Base-by-base conservation (phyloP, 2,888 invertebrate species). In the Zootermopsis nevadensis region DNA sequence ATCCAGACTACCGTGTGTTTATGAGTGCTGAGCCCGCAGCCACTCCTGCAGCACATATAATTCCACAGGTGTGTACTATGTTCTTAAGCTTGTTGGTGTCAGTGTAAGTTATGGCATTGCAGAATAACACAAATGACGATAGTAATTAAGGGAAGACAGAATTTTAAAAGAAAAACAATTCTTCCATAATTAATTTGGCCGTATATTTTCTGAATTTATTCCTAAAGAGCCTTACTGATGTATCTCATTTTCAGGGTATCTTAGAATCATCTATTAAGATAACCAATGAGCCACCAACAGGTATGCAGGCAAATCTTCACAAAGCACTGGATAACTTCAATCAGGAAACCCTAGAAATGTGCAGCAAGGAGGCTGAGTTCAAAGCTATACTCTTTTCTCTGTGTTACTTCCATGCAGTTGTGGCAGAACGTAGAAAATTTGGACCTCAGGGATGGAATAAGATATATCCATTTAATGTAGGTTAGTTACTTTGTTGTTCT, bases 341-440 rank as follows among this genome's bases (percentile, higher is more conserved):
- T 85, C 98, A 98, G 91, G 98, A 98, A 90, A 98, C 97, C 0
- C 90, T 98, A 66, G 98, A 98, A 89, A 97, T 97, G 95, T 98
- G 97, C 87, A 96, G 96, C 81, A 97, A 97, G 89, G 98, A 98
- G 89, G 97, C 97, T 0, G 98, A 98, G 90, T 99, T 98, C 89
- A 99, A 98, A 91, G 96, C 95, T 0, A 98, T 98, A 86, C 91
- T 98, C 55, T 99, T 98, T 89, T 94, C 98, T 0, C 91, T 99
- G 0, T 98, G 97, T 88, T 99, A 99, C 88, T 99, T 99, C 89
- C 99, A 99, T 89, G 98, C 98, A 0, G 98, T 98, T 0, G 98
- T 98, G 0, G 97, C 98, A 0, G 97, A 99, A 89, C 91, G 96
- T 77, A 91, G 96, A 74, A 99, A 99, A 90, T 99, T 99, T 88